Base-by-base conservation (phyloP, 2,888 invertebrate genomes). In the Drosophila pegasa region DNA sequence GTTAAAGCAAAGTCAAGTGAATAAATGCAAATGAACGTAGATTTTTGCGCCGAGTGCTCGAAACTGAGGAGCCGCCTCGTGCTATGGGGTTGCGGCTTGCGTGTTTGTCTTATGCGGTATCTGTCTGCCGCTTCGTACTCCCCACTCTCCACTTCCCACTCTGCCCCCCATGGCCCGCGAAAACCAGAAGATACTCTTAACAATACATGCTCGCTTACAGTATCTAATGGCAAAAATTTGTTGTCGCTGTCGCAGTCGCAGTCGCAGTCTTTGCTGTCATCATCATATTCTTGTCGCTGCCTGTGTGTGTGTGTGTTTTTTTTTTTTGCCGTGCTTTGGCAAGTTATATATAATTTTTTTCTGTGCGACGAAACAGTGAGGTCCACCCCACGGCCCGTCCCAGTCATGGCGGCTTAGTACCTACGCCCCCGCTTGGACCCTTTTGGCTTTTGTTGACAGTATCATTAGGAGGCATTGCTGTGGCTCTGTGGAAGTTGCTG, bases 1-100 rank as follows among this genome's bases (percentile, higher is more conserved):
- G 88, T 83, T 86, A 69, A 80, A 68, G 87, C 87, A 83, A 80
- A 87, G 84, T 84, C 87, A 84, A 88, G 85, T 78, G 87, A 78
- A 84, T 85, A 81, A 84, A 87, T 81, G 82, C 87, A 82, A 86
- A 87, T 86, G 84, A 86, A 71, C 58, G 68, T 37, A 61, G 37
- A 65, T 55, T 66, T 35, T 35, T 43, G 38, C 16, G 52, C 8
- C n/a, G 56, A 56, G 41, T 38, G 35, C 31, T 57, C 14, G 38
- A 20, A 35, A 22, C 41, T 47, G 50, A 57, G 59, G 45, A 56
- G 33, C 22, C 43, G 69, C 41, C 37, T 43, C 59, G 54, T 54
- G 51, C 47, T 55, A 47, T 33, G 31, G 64, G 56, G 45, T 43
- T 48, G 47, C 25, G 37, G 40, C 25, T 37, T 38, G 68, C 60